Conservation (phyloP, 2,113 vertebrate genomes). For the Aix galericulata region DNA sequence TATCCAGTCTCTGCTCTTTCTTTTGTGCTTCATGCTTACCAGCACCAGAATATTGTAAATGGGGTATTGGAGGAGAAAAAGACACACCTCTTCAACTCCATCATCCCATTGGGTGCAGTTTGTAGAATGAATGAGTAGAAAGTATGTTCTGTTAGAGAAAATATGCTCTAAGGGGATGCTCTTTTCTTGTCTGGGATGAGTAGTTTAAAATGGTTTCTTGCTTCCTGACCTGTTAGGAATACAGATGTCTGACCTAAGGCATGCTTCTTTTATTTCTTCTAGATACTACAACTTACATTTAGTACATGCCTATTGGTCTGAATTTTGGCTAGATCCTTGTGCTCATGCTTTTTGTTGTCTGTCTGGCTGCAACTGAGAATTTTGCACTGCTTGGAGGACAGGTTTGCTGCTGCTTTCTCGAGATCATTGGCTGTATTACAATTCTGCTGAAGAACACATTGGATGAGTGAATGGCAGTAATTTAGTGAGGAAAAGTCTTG, state of each 20-base stretch:
- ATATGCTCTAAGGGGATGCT: background rate
- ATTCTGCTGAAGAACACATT: background rate
- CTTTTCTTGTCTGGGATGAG: background rate
- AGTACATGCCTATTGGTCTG: background rate
- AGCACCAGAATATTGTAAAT: background rate
- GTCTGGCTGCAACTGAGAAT: background rate
- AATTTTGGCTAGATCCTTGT: slow-evolving; percentile 34
- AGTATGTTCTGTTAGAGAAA: background rate
- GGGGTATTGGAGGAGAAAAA: background rate
- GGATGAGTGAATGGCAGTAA: background rate
- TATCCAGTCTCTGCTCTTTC: background rate
- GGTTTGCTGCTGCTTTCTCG: background rate
- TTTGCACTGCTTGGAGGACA: slow-evolving; percentile 32
- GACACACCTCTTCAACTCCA: background rate
- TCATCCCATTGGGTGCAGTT: background rate
- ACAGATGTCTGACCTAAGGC: background rate
- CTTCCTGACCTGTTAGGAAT: background rate
- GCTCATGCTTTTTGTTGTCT: slow-evolving; percentile 12
- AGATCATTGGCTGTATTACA: background rate
- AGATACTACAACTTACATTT: background rate
- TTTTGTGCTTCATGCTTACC: background rate
- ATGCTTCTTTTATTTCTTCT: background rate
- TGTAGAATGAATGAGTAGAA: background rate
- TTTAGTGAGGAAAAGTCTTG: slow-evolving; percentile 4
- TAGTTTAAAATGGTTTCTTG: background rate